Evolutionary conservation across 2,113 vertebrate genomes (phyloP), one percentile per base, ranked within the genome.

Genomic region (Pavo muticus): DNA sequence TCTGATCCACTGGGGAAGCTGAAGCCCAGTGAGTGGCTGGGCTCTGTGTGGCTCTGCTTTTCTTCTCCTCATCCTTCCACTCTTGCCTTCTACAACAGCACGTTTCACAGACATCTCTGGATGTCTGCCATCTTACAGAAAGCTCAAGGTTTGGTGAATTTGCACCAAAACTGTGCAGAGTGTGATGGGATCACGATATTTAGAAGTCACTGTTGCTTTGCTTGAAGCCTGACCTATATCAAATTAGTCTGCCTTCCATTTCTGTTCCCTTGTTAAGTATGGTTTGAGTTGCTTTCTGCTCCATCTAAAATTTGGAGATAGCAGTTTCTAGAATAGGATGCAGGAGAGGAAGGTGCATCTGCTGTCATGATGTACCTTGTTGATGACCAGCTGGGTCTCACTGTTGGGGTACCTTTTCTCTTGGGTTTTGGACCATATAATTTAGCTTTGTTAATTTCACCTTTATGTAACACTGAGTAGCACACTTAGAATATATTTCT

Each of bases 1-100:
- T 71, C 29, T 6, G 16, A 17, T 7, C 7, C 12, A 4, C 42
- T 1, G 1, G 5, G 1, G 1, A 25, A n/a, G 8, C 5, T 6
- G 14, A 35, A 44, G 2, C 27, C 11, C 14, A 10, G 19, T 72
- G 40, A 4, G 8, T 30, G 17, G 25, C 1, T 20, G 25, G 29
- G 23, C 23, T 67, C 8, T 42, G 0, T 0, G 1, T 35, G 17
- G 7, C 30, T 76, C 71, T 63, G 16, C 54, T 9, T 30, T 64
- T 44, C 5, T 50, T 65, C 21, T 9, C 5, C 2, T 44, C 12
- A 2, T 24, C 39, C 27, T 14, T 4, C 39, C 12, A 4, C 13
- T 4, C 1, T 37, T 0, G 0, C 19, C 39, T 57, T 60, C 17
- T 35, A 14, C 20, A 64, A 2, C 10, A 56, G 15, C 10, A 48